Conservation (phyloP, 2,888 invertebrate species). For the Heliconius hortense region DNA sequence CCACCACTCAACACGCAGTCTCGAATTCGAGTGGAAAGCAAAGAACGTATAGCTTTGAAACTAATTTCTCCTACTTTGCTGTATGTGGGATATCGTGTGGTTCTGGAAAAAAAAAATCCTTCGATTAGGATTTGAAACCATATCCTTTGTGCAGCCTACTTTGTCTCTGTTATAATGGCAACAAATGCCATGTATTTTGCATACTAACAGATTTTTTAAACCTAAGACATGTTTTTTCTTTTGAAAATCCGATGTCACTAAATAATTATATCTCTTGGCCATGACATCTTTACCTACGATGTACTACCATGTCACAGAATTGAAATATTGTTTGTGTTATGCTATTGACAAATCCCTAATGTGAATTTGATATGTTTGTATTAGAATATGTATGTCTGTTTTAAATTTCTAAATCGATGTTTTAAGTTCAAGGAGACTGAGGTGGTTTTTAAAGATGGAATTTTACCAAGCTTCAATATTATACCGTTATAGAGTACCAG, state of each 20-base stretch:
- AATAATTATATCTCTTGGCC: slow-evolving; percentile 17
- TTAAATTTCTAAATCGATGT: slow-evolving; percentile 35
- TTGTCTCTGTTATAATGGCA: too few species aligned
- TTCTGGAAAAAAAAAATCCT: too few species aligned
- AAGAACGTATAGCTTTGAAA: too few species aligned
- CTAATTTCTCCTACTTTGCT: too few species aligned
- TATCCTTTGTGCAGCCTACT: too few species aligned
- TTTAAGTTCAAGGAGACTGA: slow-evolving; percentile 40
- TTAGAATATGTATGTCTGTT: slow-evolving; percentile 34
- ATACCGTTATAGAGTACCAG: neutral
- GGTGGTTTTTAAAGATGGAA: slow-evolving; percentile 27
- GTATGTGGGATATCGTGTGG: too few species aligned
- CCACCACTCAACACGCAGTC: too few species aligned
- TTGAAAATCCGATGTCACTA: neutral
- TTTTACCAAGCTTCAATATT: slow-evolving; percentile 22
- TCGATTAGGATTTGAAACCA: too few species aligned
- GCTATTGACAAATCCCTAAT: slow-evolving; percentile 22
- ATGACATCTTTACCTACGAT: slow-evolving; percentile 14
- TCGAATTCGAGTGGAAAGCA: too few species aligned
- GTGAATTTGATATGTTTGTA: slow-evolving; percentile 26
- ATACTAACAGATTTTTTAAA: neutral
- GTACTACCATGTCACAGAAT: neutral
- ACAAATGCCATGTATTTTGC: neutral
- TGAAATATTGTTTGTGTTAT: slow-evolving; percentile 7
- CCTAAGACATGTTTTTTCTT: neutral